Base-by-base conservation (phyloP, 2,797 vertebrate species). In the Fundulus diaphanus region DNA sequence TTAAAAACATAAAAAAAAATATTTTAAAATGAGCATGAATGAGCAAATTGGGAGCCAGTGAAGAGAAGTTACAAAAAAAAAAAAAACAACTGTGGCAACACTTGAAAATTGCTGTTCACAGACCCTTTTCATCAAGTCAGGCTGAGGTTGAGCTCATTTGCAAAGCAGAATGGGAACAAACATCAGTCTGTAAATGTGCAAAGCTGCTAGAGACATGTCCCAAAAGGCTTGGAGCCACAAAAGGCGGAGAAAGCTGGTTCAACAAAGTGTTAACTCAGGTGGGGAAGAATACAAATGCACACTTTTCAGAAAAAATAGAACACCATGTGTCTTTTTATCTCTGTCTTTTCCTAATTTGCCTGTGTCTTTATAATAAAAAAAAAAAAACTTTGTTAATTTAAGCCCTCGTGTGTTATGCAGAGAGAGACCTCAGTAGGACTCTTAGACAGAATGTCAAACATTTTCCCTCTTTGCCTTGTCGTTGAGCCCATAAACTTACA, bases 401-500 rank as follows among this genome's bases (percentile, higher is more conserved):
- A 81, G 29, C 70, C 44, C 24, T 68, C 15, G 79, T 85, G 77
- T 88, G 81, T 68, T 22, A 74, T 83, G 67, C 35, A 77, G 73
- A 57, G 72, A 83, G 82, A 81, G 49, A 56, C 68, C 70, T 79
- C 5, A n/a, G 65, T 72, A 72, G 75, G 76, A 83, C 74, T 83
- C 78, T 82, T 82, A 69, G 66, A 76, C 73, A 81, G 73, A 88
- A 83, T 82, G 76, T 86, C 65, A 72, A 76, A 59, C 89, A 68
- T 87, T 82, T 35, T 75, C 52, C 84, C 77, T 71, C 56, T 81
- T 71, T 52, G 8, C 76, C 81, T 89, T 78, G 90, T 88, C 82
- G 84, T 65, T 74, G 42, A 87, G 87, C 86, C 85, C 84, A 89
- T 78, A 72, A 68, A 85, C 84, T 90, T 88, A 83, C 86, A 82